A percentile compares a stretch with the other conserved stretches of the same genome.
phyloP scores from a whole-genome alignment of 2,888 invertebrate genomes.

The Cryptosula pallasiana region DNA sequence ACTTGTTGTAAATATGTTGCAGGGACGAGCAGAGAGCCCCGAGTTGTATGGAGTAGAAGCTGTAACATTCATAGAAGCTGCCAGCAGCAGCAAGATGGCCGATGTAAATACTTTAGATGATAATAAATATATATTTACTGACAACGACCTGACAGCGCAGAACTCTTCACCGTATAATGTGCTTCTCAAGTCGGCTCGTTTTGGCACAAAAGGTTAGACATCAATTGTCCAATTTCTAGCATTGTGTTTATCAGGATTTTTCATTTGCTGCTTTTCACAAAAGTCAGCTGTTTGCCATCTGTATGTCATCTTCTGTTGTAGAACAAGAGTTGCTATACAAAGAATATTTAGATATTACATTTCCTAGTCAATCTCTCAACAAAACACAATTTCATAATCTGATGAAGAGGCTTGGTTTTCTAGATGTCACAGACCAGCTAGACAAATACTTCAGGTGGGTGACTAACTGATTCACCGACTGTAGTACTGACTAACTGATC shows the following conservation, averaged over 20 bases:
- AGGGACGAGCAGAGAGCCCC: background rate
- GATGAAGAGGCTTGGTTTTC: constrained; percentile 57
- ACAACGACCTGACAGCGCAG: constrained; percentile 34
- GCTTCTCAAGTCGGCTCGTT: constrained; percentile 47
- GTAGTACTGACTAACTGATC: no score
- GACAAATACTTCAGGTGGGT: constrained; percentile 43
- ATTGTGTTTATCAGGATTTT: no score
- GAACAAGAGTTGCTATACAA: constrained; percentile 56
- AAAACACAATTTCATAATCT: constrained; percentile 58
- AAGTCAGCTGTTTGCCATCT: no score
- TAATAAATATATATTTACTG: constrained; percentile 28
- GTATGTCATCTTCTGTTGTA: no score
- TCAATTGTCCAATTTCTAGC: no score
- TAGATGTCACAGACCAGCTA: constrained; percentile 33
- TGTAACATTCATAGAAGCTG: constrained; percentile 11
- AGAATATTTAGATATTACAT: constrained; percentile 59
- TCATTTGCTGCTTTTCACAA: no score
- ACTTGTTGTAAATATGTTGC: no score
- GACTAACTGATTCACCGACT: background rate
- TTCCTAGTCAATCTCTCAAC: constrained; percentile 62
- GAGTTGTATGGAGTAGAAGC: constrained; percentile 14
- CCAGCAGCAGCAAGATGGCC: background rate
- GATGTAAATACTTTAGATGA: constrained; percentile 28
- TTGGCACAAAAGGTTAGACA: constrained; percentile 44
- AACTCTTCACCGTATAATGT: constrained; percentile 33